A percentile compares a stretch with the other conserved stretches of the same genome.
Conservation (phyloP, 1,140 invertebrate species). For the Cyphomyrmex costatus region DNA sequence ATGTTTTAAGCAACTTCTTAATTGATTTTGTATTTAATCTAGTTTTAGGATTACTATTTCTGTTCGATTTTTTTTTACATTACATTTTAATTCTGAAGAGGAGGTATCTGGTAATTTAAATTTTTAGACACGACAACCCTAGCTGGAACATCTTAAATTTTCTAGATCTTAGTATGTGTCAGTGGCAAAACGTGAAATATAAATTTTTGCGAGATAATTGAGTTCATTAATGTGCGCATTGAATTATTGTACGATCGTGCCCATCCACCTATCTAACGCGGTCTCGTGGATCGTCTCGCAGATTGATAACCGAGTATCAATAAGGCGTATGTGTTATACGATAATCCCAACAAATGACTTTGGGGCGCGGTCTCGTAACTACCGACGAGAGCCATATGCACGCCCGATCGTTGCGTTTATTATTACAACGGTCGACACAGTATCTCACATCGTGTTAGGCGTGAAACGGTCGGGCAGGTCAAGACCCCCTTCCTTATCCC, state of each 20-base stretch:
- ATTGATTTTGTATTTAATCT: too few species aligned
- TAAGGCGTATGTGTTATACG: conserved; percentile 50
- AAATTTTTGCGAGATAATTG: conserved; percentile 14
- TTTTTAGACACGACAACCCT: too few species aligned
- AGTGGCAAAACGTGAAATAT: not conserved
- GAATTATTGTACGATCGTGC: conserved; percentile 1
- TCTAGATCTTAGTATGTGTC: not conserved
- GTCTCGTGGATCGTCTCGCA: conserved; percentile 50
- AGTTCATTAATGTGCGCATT: conserved; percentile 31
- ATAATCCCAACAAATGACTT: conserved; percentile 63
- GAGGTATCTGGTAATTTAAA: too few species aligned
- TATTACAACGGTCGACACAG: conserved; percentile 66
- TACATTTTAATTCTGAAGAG: too few species aligned
- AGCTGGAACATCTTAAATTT: not conserved
- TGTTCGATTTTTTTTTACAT: too few species aligned
- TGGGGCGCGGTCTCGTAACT: conserved; percentile 70
- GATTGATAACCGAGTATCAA: conserved; percentile 61
- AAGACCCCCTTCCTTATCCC: conserved; percentile 77
- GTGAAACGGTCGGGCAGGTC: conserved; percentile 75
- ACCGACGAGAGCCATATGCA: conserved; percentile 67
- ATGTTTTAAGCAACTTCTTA: too few species aligned
- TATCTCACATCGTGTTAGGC: conserved; percentile 72
- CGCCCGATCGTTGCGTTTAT: conserved; percentile 69
- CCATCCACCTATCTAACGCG: not conserved
- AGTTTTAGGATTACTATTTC: too few species aligned